Conservation (phyloP, 2,113 vertebrate genomes). For the Dendrocopos noguchii region DNA sequence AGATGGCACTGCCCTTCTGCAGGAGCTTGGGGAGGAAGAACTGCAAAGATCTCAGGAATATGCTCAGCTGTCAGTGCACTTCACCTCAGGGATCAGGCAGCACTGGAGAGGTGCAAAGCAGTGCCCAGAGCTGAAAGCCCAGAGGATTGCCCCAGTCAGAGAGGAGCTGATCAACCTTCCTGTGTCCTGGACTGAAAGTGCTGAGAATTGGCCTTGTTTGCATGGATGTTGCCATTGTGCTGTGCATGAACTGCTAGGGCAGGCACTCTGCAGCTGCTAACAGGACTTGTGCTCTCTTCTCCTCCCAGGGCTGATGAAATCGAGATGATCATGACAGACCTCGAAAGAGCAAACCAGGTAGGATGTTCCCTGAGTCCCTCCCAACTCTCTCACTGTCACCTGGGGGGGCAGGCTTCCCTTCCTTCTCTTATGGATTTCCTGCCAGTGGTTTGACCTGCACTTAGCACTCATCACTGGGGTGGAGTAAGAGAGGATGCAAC, state of each 20-base stretch:
- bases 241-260: not conserved
- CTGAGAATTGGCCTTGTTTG: not conserved
- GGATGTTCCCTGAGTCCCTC: not conserved
- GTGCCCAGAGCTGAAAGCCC: not conserved
- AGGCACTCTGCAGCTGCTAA: not conserved
- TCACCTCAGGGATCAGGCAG: not conserved
- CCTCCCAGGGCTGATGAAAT: constrained; percentile 92
- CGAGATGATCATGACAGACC: constrained; percentile 99
- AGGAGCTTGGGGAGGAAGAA: not conserved
- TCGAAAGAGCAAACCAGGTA: constrained; percentile 99
- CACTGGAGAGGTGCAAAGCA: not conserved
- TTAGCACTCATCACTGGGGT: not conserved
- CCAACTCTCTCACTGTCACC: not conserved
- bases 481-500: constrained; percentile 37
- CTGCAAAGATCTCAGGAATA: not conserved
- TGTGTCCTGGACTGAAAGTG: not conserved
- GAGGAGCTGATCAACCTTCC: not conserved
- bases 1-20: not conserved
- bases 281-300: constrained; percentile 36
- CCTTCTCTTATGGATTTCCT: not conserved
- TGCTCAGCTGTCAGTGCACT: accelerated
- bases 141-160: not conserved
- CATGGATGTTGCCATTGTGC: not conserved
- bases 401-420: not conserved
- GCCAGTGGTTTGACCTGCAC: not conserved